Evolutionary conservation across 2,888 invertebrate genomes (phyloP), one percentile per base, ranked within the genome.

Genomic region (Lepidochitona cinerea): DNA sequence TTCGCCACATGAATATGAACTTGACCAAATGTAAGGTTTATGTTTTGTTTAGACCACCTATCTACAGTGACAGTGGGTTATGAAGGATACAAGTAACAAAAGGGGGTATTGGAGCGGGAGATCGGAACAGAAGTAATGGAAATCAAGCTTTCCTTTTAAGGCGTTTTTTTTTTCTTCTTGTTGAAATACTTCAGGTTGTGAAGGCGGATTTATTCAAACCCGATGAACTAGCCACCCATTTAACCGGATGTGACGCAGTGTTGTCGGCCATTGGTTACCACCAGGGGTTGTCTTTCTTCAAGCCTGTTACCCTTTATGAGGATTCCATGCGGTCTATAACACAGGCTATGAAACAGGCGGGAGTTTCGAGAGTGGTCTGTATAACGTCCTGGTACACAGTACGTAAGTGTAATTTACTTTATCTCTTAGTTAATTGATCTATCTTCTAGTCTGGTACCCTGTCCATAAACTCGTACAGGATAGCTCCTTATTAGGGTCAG

Each of bases 381-480:
- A 80, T 87, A 76, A 76, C 84, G 4, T 75, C 85, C 0, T 85
- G 85, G 85, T 83, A 85, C 12, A 82, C 84, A 12, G 83, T 82
- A 79, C 78, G 87, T 87, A 75, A 76, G 82, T 77, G 32, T 29
- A n/a, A 65, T 5, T 36, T 26, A 14, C 33, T 29, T 32, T 32
- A 6, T 35, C n/a, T 9, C n/a, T 29, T 9, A 9, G n/a, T 7
- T 23, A 9, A 7, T 9, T 53, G 33, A n/a, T 14, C 14, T 18
- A 37, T 52, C 35, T 29, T 33, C 12, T 12, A 37, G 32, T n/a
- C n/a, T n/a, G n/a, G n/a, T n/a, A n/a, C n/a, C n/a, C n/a, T n/a
- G n/a, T n/a, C n/a, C n/a, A n/a, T n/a, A n/a, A n/a, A n/a, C n/a
- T n/a, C n/a, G n/a, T n/a, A n/a, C n/a, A n/a, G n/a, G n/a, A n/a